Base-by-base conservation (phyloP, 2,113 vertebrate genomes). In the Poicephalus gulielmi region DNA sequence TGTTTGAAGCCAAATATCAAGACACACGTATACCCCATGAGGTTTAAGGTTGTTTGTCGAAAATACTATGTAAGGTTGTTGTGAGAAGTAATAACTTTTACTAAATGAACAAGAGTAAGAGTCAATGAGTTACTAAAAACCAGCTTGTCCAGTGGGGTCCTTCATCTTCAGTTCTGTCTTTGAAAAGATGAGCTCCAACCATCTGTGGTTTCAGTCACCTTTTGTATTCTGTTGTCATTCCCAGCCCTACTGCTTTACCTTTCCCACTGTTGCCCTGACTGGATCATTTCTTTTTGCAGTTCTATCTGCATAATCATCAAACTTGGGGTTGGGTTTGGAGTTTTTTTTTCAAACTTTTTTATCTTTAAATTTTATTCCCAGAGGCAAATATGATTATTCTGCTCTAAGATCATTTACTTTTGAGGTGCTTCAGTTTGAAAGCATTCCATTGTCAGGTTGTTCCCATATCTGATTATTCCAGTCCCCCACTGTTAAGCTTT, bases 401-500 rank as follows among this genome's bases (percentile, higher is more conserved):
- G 60, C 94, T 90, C 53, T 95, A 92, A 97, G 94, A 95, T 96
- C 94, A 92, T 95, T 96, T 96, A 83, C 95, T 90, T 97, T 86
- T 88, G 95, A 97, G 95, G 91, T 86, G 86, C 94, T 97, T 94
- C 76, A 35, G 41, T 94, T 92, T 97, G 95, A 97, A 96, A 97
- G 93, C 88, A 70, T 96, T 94, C 96, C 82, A 92, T 97, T 97
- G 96, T 97, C 91, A 94, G 73, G 78, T 94, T 8, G 8, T 94
- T 97, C 93, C 91, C 91, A 87, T 96, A 96, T 97, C 96, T 97
- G 97, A 98, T 96, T 95, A 96, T 96, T 95, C 94, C 87, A 95
- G 90, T 96, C 96, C 97, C 96, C 97, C 83, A 96, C 96, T 98
- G 96, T 95, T 97, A 97, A 71, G 96, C 97, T 97, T 97, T 97